Percentiles rank a stretch among this genome's conserved stretches.
phyloP scores from a whole-genome alignment of 2,113 vertebrate genomes.

The Platichthys flesus region DNA sequence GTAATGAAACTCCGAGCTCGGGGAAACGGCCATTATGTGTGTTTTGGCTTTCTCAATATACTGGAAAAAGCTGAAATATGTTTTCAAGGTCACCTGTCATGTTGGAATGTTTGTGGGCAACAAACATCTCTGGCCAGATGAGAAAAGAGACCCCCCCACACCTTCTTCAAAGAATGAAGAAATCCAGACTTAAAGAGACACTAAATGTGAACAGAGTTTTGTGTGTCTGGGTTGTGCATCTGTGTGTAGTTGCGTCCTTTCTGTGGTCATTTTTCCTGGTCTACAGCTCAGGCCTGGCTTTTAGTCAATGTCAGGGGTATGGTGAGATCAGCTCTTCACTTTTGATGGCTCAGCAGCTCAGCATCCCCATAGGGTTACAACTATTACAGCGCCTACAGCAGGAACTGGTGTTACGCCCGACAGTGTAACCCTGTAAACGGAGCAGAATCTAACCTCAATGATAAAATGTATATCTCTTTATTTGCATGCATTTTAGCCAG shows the following conservation, averaged over 20 bases:
- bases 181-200: not conserved
- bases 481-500: conserved; percentile 33
- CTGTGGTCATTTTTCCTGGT: conserved; percentile 7
- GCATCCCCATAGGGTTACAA: conserved; percentile 19
- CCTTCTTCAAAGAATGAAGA: not conserved
- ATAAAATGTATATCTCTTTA: conserved; percentile 24
- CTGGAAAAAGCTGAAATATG: conserved; percentile 35
- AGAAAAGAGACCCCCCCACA: conserved; percentile 7
- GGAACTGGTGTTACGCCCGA: conserved; percentile 5
- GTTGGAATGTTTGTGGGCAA: conserved; percentile 18
- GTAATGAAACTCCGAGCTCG: conserved; percentile 58
- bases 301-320: conserved; percentile 53
- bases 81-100: conserved; percentile 67
- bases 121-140: conserved; percentile 5
- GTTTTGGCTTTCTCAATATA: conserved; percentile 52
- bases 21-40: conserved; percentile 58
- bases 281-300: conserved; percentile 18
- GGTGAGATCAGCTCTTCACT: conserved; percentile 52
- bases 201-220: not conserved
- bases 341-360: conserved; percentile 64
- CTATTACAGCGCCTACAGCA: conserved; percentile 12
- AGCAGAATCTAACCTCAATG: not conserved
- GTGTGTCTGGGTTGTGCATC: not conserved
- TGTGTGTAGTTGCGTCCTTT: not conserved
- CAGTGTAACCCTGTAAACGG: conserved; percentile 3